Conservation (phyloP, 53 echinoderm and acorn worm species). For the Arbacia lixula region DNA sequence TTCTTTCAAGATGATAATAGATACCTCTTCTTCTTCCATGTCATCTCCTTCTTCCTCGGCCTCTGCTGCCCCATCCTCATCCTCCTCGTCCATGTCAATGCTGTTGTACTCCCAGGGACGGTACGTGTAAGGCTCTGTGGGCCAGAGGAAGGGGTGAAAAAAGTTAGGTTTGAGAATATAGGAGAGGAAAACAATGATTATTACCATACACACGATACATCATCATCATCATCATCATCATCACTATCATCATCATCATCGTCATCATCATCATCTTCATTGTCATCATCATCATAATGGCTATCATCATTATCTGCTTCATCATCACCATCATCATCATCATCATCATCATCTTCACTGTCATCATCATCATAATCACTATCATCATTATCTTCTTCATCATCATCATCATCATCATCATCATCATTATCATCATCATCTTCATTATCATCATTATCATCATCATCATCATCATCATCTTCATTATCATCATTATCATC, state of each 20-base stretch:
- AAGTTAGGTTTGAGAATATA: not conserved
- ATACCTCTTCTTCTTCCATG: conserved; percentile 93
- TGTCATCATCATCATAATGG: no score
- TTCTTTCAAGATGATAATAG: no score
- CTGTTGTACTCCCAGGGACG: conserved; percentile 97
- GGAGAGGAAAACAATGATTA: not conserved
- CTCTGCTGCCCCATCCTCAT: conserved; percentile 91
- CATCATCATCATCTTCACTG: not conserved
- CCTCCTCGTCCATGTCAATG: conserved; percentile 98
- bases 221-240: not conserved
- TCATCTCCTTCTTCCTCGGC: conserved; percentile 92
- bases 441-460: not conserved
- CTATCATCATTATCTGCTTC: no score
- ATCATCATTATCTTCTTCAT: not conserved
- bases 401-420: not conserved
- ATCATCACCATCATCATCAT: not conserved
- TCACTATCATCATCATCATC: not conserved
- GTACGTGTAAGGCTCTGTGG: conserved; percentile 87
- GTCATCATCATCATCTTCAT: not conserved
- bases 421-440: not conserved
- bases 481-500: conserved; percentile 6
- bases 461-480: not conserved
- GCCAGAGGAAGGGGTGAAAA: not conserved
- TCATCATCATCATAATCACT: not conserved
- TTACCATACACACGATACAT: not conserved